Evolutionary conservation across 1,140 invertebrate genomes (phyloP), one percentile per base, ranked within the genome.

Genomic region (Pectinophora gossypiella): DNA sequence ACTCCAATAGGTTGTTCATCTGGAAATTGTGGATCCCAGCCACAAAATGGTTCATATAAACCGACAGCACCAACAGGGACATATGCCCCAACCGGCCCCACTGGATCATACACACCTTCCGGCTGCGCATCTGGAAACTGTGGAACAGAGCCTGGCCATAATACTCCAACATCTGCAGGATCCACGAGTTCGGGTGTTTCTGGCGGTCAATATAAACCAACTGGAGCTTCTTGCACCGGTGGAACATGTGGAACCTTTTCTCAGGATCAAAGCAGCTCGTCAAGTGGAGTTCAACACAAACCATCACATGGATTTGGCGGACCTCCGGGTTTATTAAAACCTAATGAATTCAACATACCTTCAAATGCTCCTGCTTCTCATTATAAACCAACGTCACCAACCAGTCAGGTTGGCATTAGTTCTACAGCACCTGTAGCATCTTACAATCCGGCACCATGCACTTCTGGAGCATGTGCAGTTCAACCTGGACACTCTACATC

Each of bases 321-420:
- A 7, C 59, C 63, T 22, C 15, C 50, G 0, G 68, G 68, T 18
- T 18, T 69, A 22, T 54, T 76, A 42, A 71, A 62, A 48, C 73
- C 76, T 13, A 64, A 74, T 62, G 64, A 74, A 44, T 61, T 47
- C 46, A 55, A 48, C 21, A 12, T 27, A 12, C 23, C 23, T 27
- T 5, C 23, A 27, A n/a, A n/a, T n/a, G n/a, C n/a, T n/a, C 49
- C 49, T n/a, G 13, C 36, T 2, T 7, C 18, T 16, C 13, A 19
- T 42, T 13, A 20, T 3, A 53, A 15, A 15, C 43, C 40, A 35
- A 23, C 38, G 32, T 6, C 32, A 22, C 49, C 49, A 16, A 20
- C 38, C 15, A 43, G 16, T 42, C 19, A 36, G 16, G 13, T 20
- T 13, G 49, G 20, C 12, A 15, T 23, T 22, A 15, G 20, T 10